These are phyloP conservation scores for Sphyrna mokarran DNA, from an alignment of 2,113 vertebrate genomes.

Conservation along the genomic window DNA sequence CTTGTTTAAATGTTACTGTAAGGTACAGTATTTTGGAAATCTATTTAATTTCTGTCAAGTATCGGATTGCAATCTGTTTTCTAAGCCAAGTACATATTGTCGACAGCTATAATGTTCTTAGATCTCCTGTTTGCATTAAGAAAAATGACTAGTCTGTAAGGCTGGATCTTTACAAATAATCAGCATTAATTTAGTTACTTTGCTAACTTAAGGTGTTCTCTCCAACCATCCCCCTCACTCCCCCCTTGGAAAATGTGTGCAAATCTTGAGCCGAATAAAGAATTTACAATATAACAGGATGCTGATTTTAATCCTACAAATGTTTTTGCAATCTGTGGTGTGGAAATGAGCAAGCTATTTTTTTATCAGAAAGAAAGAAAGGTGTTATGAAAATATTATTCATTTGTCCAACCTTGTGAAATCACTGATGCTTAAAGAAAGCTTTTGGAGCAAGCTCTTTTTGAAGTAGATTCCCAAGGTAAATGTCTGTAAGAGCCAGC, in stretches of 20 bases:
- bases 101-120: neutral
- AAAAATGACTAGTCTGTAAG: neutral
- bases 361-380: neutral
- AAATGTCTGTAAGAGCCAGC: neutral
- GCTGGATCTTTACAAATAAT: neutral
- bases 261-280: neutral
- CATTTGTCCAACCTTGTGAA: neutral
- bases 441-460: neutral
- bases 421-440: neutral
- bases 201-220: neutral
- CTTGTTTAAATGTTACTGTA: neutral
- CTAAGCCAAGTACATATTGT: neutral
- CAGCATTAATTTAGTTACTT: conserved; percentile 19
- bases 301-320: conserved; percentile 1
- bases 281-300: neutral
- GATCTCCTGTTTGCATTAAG: neutral
- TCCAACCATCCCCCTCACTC: too few species aligned
- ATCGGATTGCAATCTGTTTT: neutral
- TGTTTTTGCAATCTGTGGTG: neutral
- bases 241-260: neutral
- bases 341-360: neutral
- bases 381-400: conserved; percentile 6
- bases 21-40: neutral
- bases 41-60: neutral
- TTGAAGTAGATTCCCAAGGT: neutral